Conservation (phyloP, 1,140 invertebrate species). For the Hyles vespertilio region DNA sequence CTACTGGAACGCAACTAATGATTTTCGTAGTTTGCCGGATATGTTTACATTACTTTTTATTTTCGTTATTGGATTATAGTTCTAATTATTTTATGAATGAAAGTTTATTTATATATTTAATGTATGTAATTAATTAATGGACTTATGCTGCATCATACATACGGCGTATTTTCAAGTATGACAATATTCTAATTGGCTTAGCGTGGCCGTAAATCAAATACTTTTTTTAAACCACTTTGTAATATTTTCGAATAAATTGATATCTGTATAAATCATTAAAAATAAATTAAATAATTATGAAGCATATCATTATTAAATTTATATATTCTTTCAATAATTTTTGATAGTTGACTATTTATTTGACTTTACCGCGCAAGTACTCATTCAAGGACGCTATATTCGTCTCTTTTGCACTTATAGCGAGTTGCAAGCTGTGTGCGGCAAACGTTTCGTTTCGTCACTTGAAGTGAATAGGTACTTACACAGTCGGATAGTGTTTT, state of each 20-base stretch:
- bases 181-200: too few relatives aligned
- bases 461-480: conserved; percentile 50
- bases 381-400: conserved; percentile 44
- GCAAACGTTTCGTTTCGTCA: conserved; percentile 46
- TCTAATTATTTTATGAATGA: neutral
- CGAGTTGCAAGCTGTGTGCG: conserved; percentile 30
- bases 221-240: neutral
- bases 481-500: conserved; percentile 57
- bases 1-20: conserved; percentile 20
- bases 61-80: neutral
- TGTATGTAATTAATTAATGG: too few relatives aligned
- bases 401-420: conserved; percentile 52
- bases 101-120: too few relatives aligned
- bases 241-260: neutral
- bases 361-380: conserved; percentile 71
- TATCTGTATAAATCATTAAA: too few relatives aligned
- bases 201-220: neutral
- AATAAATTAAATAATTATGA: neutral
- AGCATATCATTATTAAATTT: neutral
- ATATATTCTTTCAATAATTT: neutral
- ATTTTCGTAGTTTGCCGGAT: conserved; percentile 20
- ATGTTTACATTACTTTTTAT: neutral
- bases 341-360: conserved; percentile 35
- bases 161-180: too few relatives aligned
- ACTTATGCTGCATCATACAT: too few relatives aligned